A percentile compares a stretch with the other conserved stretches of the same genome.
Evolutionary conservation across 2,888 invertebrate genomes (phyloP).

Genomic region (Galerucella calmariensis): DNA sequence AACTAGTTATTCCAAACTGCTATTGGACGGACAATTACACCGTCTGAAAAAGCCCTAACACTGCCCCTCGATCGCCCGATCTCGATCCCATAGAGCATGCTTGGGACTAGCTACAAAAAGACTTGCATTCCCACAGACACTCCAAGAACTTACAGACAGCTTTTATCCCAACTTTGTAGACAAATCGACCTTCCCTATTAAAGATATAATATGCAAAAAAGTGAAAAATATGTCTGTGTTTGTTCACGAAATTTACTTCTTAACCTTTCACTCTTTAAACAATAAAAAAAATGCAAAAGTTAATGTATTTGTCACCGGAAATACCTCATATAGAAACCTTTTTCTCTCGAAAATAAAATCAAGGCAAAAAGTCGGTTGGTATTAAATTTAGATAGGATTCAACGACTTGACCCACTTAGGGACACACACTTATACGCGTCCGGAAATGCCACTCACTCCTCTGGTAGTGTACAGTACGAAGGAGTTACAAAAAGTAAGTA

Average conservation of each 20-base stretch:
- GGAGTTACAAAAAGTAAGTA: conserved; percentile 15
- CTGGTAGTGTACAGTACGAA: not conserved
- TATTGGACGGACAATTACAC: no score
- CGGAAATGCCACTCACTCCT: conserved; percentile 49
- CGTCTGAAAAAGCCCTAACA: no score
- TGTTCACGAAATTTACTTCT: not conserved
- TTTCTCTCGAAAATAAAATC: conserved; percentile 33
- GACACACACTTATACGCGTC: conserved; percentile 46
- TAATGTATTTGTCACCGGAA: conserved; percentile 28
- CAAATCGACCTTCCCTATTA: no score
- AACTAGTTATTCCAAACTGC: no score
- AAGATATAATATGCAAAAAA: not conserved
- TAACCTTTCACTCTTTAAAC: not conserved
- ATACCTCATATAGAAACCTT: conserved; percentile 36
- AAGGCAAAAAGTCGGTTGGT: conserved; percentile 34
- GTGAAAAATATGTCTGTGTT: not conserved
- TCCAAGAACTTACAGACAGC: no score
- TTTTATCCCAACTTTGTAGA: no score
- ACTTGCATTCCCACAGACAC: no score
- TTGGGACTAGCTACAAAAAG: no score
- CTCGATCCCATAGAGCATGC: no score
- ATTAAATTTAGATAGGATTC: conserved; percentile 33
- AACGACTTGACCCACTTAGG: conserved; percentile 48
- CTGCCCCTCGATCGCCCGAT: no score
- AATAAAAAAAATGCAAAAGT: not conserved